Base-by-base conservation (phyloP, 2,888 invertebrate species). In the Meta bourneti region DNA sequence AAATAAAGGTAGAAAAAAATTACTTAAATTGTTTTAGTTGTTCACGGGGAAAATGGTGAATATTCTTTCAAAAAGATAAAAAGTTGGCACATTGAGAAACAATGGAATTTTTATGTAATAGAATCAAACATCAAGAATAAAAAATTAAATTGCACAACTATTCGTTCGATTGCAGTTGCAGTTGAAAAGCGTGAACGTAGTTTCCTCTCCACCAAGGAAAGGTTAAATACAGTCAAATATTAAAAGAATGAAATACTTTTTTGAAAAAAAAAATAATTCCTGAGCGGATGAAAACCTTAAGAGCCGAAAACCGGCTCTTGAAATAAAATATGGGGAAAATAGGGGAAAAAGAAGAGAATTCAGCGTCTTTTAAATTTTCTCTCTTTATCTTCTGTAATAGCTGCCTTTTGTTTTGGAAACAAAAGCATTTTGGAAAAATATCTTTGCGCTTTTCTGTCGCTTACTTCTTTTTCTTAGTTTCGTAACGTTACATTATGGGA, bases 281-380 rank as follows among this genome's bases (percentile, higher is more conserved):
- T 69, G 70, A 81, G 70, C 81, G 81, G 81, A 81, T 81, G 69
- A 81, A 81, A 81, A 81, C 69, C 69, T 70, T 69, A 81, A 81
- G 81, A 81, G 81, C 49, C 70, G 48, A 74, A 81, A 81, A 81
- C 81, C 49, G 70, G 70, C 71, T 48, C 81, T 81, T 48, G 19
- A 81, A 61, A 61, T 61, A 61, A 61, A 61, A 61, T 61, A 61
- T 7, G 61, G 61, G 61, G 61, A 61, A 34, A 34, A 34, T 34
- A 34, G 34, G 34, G 34, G 34, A 34, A 34, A 34, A 34, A 34
- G 81, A 61, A 9, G 16, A 61, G 48, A 81, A 81, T 69, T 70
- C 81, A 48, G 70, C 70, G 70, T 69, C 81, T 81, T 81, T 81
- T 70, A 81, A 81, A 81, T 81, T 81, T 81, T 81, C 34, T 81